A percentile compares a stretch with the other conserved stretches of the same genome.
Evolutionary conservation across 2,113 vertebrate genomes (phyloP).

Genomic region (Syngnathus floridae): DNA sequence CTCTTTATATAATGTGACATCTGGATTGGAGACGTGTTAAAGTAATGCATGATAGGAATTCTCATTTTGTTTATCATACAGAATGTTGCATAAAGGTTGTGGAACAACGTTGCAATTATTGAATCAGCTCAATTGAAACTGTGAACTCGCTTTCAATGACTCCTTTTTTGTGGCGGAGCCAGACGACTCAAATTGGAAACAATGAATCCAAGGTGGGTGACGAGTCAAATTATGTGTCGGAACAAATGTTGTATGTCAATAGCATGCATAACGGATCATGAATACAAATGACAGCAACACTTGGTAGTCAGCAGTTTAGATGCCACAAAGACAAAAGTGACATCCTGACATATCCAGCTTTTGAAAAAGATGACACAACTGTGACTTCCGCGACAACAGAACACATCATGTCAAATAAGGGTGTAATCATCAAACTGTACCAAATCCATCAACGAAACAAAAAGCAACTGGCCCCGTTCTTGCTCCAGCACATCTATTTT

Average conservation of each 20-base stretch:
- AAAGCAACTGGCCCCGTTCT: slow-evolving; percentile 36
- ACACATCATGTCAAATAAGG: slow-evolving; percentile 5
- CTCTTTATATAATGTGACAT: slow-evolving; percentile 11
- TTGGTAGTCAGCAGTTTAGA: slow-evolving; percentile 5
- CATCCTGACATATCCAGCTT: background rate
- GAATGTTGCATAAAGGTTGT: background rate
- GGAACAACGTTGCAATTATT: background rate
- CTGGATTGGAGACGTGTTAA: slow-evolving; percentile 8
- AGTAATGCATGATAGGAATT: background rate
- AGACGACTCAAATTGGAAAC: background rate
- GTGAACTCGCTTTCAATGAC: background rate
- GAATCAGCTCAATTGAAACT: background rate
- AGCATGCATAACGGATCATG: background rate
- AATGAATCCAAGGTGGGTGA: background rate
- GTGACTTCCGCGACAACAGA: slow-evolving; percentile 5
- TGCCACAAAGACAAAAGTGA: slow-evolving; percentile 6
- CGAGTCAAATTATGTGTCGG: background rate
- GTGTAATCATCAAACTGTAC: slow-evolving; percentile 5
- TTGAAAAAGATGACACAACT: slow-evolving; percentile 12
- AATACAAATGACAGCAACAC: background rate
- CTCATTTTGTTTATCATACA: background rate
- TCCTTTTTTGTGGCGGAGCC: background rate
- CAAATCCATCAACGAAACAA: slow-evolving; percentile 27
- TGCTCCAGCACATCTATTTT: slow-evolving; percentile 34
- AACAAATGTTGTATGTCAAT: background rate